Evolutionary conservation across 2,797 vertebrate species (phyloP).

Genomic region (Lemur catta): DNA sequence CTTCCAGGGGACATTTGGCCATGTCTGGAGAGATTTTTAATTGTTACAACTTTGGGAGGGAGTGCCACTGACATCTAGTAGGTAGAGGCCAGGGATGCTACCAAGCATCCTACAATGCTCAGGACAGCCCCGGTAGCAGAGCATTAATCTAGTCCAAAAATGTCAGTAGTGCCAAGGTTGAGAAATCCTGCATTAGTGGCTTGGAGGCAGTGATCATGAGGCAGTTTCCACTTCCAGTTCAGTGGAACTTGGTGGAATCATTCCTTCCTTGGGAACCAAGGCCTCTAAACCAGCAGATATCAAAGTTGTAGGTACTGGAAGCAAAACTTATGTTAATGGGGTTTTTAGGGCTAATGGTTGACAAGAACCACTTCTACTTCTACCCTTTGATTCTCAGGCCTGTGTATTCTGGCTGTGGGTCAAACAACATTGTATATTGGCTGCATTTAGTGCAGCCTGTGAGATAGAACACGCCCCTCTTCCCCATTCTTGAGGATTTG

Average conservation of each 20-base stretch:
- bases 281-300: background rate
- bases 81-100: background rate
- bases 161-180: background rate
- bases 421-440: background rate
- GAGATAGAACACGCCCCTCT: background rate
- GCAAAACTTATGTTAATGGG: background rate
- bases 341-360: background rate
- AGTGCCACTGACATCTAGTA: background rate
- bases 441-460: background rate
- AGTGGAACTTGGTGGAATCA: background rate
- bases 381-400: background rate
- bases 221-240: background rate
- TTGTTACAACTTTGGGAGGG: background rate
- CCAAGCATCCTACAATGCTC: background rate
- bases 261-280: conserved; percentile 22
- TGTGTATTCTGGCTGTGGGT: background rate
- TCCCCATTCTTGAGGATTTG: background rate
- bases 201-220: background rate
- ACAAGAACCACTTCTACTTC: background rate
- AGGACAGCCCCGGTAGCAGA: background rate
- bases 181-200: background rate
- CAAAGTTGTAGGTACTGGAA: background rate
- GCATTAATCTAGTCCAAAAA: background rate
- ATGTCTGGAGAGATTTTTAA: background rate
- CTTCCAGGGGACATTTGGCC: background rate